Percentiles rank a stretch among this genome's conserved stretches.
These are phyloP conservation scores for Sinocyclocheilus anshuiensis DNA, from an alignment of 2,113 vertebrate species.

Conservation along the genomic window DNA sequence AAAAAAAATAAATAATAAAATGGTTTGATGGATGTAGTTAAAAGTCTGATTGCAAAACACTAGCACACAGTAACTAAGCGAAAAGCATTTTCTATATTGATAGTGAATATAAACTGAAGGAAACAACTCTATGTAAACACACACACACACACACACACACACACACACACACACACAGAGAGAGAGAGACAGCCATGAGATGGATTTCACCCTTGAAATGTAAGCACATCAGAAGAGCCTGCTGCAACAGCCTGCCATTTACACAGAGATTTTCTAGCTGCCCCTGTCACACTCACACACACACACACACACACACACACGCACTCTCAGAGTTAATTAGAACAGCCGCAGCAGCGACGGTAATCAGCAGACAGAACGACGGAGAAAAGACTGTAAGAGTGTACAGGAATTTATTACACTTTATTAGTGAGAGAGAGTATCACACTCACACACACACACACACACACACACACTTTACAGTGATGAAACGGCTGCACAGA, in stretches of 20 bases:
- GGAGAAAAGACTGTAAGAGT: no score
- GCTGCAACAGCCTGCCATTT: slow-evolving; percentile 75
- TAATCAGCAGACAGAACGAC: no score
- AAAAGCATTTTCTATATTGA: not conserved
- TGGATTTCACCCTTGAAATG: slow-evolving; percentile 78
- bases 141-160: not conserved
- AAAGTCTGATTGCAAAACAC: not conserved
- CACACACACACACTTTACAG: not conserved
- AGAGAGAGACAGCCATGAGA: slow-evolving; percentile 63
- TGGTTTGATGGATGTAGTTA: not conserved
- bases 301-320: slow-evolving; percentile 65
- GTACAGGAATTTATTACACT: no score
- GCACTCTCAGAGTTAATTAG: not conserved
- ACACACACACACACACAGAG: not conserved
- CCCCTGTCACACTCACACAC: slow-evolving; percentile 51
- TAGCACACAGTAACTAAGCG: no score
- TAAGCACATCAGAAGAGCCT: slow-evolving; percentile 69
- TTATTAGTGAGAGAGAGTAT: no score
- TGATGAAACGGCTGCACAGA: not conserved
- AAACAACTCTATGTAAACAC: not conserved
- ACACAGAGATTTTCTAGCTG: slow-evolving; percentile 73
- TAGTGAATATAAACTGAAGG: not conserved
- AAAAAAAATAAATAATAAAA: not conserved
- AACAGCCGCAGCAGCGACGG: no score
- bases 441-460: not conserved